Evolutionary conservation across 2,113 vertebrate species (phyloP), one percentile per base, ranked within the genome.

Genomic region (Tetrao urogallus): DNA sequence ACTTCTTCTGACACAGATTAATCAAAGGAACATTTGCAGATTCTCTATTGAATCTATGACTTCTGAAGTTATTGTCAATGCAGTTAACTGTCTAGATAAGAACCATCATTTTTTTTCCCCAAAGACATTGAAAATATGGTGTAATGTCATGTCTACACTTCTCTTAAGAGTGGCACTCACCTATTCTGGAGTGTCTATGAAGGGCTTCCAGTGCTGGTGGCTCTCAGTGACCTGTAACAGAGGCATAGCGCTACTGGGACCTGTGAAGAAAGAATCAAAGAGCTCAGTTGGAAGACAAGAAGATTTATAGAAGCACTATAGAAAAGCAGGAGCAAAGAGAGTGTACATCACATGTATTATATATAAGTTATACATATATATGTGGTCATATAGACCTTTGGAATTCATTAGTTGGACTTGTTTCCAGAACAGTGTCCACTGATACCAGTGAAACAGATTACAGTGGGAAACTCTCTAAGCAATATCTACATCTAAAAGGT

Each of bases 261-360:
- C 32, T 50, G 5, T 72, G 63, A 40, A 73, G 25, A 63, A 79
- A 38, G 32, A 57, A 45, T 61, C 32, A 75, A 93, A 83, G 5
- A 65, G 50, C 89, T 78, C 2, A 1, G 1, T 36, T 9, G 65
- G 13, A 58, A 19, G 1, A 69, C 11, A 25, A 43, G 14, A 66
- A 14, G 11, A 28, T 43, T 85, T 61, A 78, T 1, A 2, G 40
- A 28, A 74, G 11, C 0, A 0, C 7, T 64, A 4, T 27, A 64
- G 72, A 45, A 32, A 54, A 15, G 19, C 13, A 74, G 28, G 24
- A 89, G 38, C 28, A 78, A 25, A 56, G 16, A 36, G 7, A 2
- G 4, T 34, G 4, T 66, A 10, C 3, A 34, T 18, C 10, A 12
- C 36, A 10, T 72, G 20, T 72, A 6, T 9, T 38, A 38, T 38